phyloP scores from a whole-genome alignment of 1,140 invertebrate genomes.

The Heliothis subflexa region DNA sequence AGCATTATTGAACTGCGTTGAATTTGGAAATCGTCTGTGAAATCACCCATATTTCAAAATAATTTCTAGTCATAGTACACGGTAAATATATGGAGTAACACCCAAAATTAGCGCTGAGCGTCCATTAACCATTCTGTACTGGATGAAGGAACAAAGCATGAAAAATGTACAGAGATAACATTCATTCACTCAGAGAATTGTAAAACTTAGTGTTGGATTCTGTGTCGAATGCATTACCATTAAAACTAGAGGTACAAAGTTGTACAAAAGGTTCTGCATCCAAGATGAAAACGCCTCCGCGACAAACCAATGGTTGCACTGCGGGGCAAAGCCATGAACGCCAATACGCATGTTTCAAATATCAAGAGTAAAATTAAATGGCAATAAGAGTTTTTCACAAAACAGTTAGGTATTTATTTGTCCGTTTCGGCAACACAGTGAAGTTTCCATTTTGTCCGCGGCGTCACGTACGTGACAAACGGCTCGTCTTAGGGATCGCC shows the following conservation, averaged over 20 bases:
- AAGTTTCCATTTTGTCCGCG: constrained; percentile 82
- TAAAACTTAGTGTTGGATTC: constrained; percentile 27
- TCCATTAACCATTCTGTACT: constrained; percentile 9
- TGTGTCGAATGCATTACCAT: constrained; percentile 35
- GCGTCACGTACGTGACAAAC: constrained; percentile 85
- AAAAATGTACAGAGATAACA: constrained; percentile 20
- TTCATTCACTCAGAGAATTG: constrained; percentile 26
- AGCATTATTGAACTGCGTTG: constrained; percentile 2
- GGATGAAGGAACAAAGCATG: constrained; percentile 8
- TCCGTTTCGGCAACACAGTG: constrained; percentile 77
- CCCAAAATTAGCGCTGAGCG: not conserved
- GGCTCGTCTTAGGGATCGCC: constrained; percentile 85
- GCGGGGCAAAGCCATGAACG: not conserved
- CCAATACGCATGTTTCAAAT: constrained; percentile 16
- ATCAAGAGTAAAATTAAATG: constrained; percentile 48
- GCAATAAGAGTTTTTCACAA: constrained; percentile 67
- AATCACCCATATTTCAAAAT: not conserved
- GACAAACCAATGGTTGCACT: not conserved
- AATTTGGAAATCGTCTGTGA: constrained; percentile 7
- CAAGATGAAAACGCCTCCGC: constrained; percentile 20
- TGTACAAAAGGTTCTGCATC: constrained; percentile 1
- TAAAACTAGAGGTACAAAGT: constrained; percentile 30
- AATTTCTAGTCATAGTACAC: not conserved
- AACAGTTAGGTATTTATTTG: constrained; percentile 82
- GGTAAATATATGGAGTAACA: not conserved